Evolutionary conservation across 2,888 invertebrate genomes (phyloP), one percentile per base, ranked within the genome.

Genomic region (Tupiocoris notatus): DNA sequence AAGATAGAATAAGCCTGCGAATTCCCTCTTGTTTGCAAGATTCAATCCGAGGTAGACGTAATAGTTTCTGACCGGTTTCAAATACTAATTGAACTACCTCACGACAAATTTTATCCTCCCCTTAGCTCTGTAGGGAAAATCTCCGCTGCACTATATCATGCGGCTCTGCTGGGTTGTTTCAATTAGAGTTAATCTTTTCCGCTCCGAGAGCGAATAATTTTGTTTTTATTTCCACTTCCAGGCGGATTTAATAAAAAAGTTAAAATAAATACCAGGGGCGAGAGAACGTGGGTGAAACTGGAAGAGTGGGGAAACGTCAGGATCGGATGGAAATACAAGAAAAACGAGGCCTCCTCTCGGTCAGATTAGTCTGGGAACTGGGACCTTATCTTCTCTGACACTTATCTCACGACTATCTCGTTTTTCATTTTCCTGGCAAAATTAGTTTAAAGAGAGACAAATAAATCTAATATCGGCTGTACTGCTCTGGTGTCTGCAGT

Each of bases 401-500:
- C 62, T 73, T 73, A 73, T 73, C 73, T 62, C 73, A 62, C 23
- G 21, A 20, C 57, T 65, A 56, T 65, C 58, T 75, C 65, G 57
- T 59, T 65, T 65, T 66, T 39, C 75, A 57, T 56, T 75, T 75
- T 75, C 75, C 65, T 75, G n/a, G n/a, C 58, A 65, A 65, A 65
- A 75, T 75, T 75, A 75, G 65, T 57, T 75, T 75, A 64, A 57
- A 64, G 57, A 22, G 73, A 57, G 64, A 75, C 75, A 75, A 58
- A 65, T 75, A 65, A 75, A 75, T 65, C 75, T 75, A 75, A 75
- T 75, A 75, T 75, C 65, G 65, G 65, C 56, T 20, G 57, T 56
- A 67, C n/a, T n/a, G 67, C 56, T 20, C 62, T 9, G 18, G 62
- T 24, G 20, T n/a, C n/a, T n/a, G n/a, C n/a, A n/a, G n/a, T n/a